Percentiles rank a stretch among this genome's conserved stretches.
Conservation (phyloP, 1,140 invertebrate genomes). For the Oreohelix idahoensis region DNA sequence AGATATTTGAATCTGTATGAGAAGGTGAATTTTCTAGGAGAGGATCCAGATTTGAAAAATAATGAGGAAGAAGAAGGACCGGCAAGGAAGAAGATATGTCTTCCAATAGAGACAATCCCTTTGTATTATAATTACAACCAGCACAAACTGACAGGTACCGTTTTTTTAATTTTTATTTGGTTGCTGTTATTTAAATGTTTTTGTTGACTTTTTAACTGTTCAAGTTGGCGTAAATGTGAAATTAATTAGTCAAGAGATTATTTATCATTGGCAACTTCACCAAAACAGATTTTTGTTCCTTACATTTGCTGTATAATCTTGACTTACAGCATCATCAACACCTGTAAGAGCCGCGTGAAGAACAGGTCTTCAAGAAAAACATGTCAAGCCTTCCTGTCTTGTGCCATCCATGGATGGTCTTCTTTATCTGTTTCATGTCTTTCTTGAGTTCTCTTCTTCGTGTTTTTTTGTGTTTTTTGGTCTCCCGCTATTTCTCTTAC, state of each 20-base stretch:
- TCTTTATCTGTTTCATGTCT: no score
- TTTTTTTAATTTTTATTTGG: neutral
- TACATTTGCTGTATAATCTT: no score
- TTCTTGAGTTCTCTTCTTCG: no score
- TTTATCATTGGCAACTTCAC: no score
- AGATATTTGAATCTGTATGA: constrained; percentile 89
- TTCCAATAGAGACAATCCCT: constrained; percentile 76
- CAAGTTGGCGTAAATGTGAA: neutral
- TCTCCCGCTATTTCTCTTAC: no score
- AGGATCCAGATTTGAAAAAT: constrained; percentile 77
- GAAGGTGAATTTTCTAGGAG: constrained; percentile 87
- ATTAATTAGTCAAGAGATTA: neutral
- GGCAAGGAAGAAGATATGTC: constrained; percentile 70
- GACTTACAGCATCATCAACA: no score
- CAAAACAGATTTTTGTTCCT: no score
- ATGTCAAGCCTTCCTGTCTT: no score
- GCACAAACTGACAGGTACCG: constrained; percentile 83
- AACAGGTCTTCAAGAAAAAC: no score
- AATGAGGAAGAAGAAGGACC: constrained; percentile 82
- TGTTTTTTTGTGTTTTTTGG: no score
- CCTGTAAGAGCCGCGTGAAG: no score
- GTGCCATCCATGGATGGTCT: no score
- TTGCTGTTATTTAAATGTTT: neutral
- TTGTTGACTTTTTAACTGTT: neutral
- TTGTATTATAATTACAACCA: constrained; percentile 87